Conservation (phyloP, 2,113 vertebrate genomes). For the Pachyramphus minor region DNA sequence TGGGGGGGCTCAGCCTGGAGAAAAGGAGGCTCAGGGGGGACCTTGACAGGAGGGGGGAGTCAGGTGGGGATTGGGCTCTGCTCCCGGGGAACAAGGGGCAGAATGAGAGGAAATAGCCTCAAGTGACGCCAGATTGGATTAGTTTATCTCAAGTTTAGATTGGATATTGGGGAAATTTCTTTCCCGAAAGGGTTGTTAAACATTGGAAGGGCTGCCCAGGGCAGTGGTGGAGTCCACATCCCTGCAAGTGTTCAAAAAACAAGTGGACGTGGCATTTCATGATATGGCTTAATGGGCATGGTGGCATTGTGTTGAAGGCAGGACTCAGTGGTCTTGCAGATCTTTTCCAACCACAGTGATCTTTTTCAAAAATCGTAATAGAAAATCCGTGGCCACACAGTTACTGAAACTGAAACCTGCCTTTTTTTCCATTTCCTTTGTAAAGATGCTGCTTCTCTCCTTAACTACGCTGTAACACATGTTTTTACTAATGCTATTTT, state of each 20-base stretch:
- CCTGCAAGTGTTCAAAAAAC: not conserved
- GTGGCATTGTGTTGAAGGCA: not conserved
- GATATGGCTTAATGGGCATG: not conserved
- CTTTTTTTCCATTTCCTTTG: not conserved
- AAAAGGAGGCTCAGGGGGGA: not conserved
- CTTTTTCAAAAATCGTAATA: not conserved
- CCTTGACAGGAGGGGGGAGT: not conserved
- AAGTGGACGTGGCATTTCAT: not conserved
- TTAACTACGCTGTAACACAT: not conserved
- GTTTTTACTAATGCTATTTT: not conserved
- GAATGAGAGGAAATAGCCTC: not conserved
- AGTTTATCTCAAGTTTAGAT: not conserved
- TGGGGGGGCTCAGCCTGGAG: not conserved
- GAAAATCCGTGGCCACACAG: not conserved
- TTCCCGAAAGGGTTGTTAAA: not conserved
- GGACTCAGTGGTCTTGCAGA: not conserved
- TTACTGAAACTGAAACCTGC: not conserved
- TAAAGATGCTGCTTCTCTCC: not conserved
- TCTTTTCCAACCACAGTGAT: not conserved
- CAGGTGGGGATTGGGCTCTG: fast-evolving
- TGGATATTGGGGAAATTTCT: not conserved
- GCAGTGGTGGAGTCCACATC: not conserved
- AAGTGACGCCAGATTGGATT: too few relatives aligned
- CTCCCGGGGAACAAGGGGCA: not conserved
- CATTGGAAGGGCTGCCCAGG: fast-evolving